Base-by-base conservation (phyloP, 2,113 vertebrate species). In the Nothocercus julius region DNA sequence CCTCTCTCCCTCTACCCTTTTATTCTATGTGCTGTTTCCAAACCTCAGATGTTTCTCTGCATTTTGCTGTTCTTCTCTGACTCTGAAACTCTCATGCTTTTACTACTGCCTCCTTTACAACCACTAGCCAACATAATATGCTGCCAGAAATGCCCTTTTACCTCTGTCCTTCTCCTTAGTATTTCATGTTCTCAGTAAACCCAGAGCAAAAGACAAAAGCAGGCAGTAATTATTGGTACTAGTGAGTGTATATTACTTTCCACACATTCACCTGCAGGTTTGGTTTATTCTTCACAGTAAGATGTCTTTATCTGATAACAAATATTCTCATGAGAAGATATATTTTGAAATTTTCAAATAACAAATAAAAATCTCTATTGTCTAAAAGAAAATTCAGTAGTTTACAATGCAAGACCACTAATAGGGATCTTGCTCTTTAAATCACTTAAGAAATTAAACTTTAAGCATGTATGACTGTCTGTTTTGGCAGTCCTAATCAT, bases 81-180 rank as follows among this genome's bases (percentile, higher is more conserved):
- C 44, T 53, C 67, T 45, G 8, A 25, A 54, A 53, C 68, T 45
- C 49, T 32, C 53, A 54, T 28, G 28, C 53, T n/a, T 44, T 28
- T 0, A 1, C 45, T 38, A 10, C 6, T n/a, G 19, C 21, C 20
- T 9, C 5, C 0, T 0, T 42, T 42, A 15, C 47, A 30, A 59
- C 28, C 18, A 5, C 12, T 25, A 36, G 27, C 58, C 30, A 30
- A 8, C 6, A 3, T 1, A 4, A 47, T 51, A 15, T 15, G 20
- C 53, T 62, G 54, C 54, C 58, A 44, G 30, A 42, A 27, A 42
- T 0, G 24, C 56, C 14, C 0, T 1, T 9, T 15, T 5, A 19
- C 56, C 25, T 45, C 34, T 17, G 3, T 14, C 27, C 66, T 51
- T 28, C 59, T 21, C 76, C 56, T 4, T 2, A 42, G n/a, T 32